These are phyloP conservation scores for Rhinoraja longicauda DNA, from an alignment of 2,797 vertebrate genomes.

Conservation along the genomic window DNA sequence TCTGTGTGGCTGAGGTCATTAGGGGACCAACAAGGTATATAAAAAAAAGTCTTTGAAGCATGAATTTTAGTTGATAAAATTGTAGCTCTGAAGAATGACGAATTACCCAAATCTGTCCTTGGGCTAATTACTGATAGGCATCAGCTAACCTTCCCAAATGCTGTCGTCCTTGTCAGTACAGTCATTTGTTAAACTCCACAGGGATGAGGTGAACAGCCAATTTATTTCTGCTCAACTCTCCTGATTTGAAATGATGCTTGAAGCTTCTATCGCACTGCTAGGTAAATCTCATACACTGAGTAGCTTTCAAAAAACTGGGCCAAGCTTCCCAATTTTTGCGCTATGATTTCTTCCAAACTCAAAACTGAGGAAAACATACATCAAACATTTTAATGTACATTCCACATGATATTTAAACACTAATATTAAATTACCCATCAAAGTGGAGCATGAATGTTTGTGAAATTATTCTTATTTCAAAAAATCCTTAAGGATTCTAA, in stretches of 20 bases:
- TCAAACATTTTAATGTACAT: not conserved
- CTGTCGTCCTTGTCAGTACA: slow-evolving; percentile 54
- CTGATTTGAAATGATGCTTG: slow-evolving; percentile 52
- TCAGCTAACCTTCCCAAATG: slow-evolving; percentile 55
- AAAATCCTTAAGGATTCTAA: not conserved
- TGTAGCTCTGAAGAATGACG: slow-evolving; percentile 42
- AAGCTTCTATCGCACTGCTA: slow-evolving; percentile 46
- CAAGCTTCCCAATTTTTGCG: slow-evolving; percentile 37
- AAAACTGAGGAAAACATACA: not conserved
- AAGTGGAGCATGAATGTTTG: not conserved
- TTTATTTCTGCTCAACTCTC: slow-evolving; percentile 59
- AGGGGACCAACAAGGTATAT: not conserved
- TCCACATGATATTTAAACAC: not conserved
- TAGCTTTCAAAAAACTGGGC: slow-evolving; percentile 40
- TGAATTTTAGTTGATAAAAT: not conserved
- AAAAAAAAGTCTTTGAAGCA: not conserved
- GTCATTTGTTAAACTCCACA: slow-evolving; percentile 53
- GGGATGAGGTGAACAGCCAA: slow-evolving; percentile 57
- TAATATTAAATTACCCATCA: not conserved
- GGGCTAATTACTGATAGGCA: slow-evolving; percentile 47
- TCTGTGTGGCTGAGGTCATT: not conserved
- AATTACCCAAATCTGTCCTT: slow-evolving; percentile 48
- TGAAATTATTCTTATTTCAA: not conserved
- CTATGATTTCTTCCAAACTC: not conserved
- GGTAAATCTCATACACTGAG: slow-evolving; percentile 40